Evolutionary conservation across 2,888 invertebrate species (phyloP).

Genomic region (Phyllotreta striolata): DNA sequence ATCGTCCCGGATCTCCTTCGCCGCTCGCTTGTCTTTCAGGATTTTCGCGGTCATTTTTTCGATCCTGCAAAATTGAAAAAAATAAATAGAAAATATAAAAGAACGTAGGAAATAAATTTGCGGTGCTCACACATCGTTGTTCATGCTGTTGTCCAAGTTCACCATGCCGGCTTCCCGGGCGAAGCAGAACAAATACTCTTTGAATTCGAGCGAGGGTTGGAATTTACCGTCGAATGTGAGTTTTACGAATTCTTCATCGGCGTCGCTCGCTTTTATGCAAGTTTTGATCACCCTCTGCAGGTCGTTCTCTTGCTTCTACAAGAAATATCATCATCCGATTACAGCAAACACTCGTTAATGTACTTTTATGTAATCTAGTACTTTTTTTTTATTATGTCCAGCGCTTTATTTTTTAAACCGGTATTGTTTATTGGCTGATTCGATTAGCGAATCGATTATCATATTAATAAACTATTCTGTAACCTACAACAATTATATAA

Average conservation of each 20-base stretch:
- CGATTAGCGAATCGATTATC: no score
- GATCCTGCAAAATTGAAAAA: background rate
- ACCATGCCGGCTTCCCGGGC: background rate
- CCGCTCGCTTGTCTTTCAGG: background rate
- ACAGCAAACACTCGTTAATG: no score
- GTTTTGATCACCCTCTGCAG: background rate
- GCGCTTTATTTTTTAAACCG: no score
- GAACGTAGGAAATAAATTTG: background rate
- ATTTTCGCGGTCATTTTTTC: constrained; percentile 4
- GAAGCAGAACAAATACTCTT: constrained; percentile 11
- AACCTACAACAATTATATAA: no score
- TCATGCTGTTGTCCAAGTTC: background rate
- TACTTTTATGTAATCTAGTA: no score
- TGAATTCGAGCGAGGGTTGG: background rate
- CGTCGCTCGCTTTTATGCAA: background rate
- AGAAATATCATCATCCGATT: no score
- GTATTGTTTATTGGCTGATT: no score
- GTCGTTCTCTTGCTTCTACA: no score
- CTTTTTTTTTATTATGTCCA: no score
- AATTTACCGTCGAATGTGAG: background rate
- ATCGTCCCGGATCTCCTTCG: background rate
- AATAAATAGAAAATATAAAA: no score
- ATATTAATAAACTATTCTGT: no score
- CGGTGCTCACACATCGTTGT: background rate
- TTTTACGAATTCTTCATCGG: background rate